Evolutionary conservation across 2,888 invertebrate genomes (phyloP).

Genomic region (Drosophila histrio): DNA sequence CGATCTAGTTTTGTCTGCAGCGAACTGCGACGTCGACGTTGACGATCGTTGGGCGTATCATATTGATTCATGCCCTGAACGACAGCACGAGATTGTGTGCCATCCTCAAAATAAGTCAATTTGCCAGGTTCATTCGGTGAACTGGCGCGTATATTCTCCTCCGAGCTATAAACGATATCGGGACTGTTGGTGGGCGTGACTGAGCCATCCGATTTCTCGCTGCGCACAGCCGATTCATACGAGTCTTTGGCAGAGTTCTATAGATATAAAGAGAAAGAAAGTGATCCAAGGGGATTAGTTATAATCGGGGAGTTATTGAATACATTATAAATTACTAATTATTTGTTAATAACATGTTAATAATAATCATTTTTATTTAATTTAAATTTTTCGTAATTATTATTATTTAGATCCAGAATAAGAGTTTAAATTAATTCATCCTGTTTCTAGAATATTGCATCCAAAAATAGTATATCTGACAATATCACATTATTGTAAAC

Average conservation of each 20-base stretch:
- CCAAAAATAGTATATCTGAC: too few species aligned
- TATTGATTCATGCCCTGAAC: constrained; percentile 71
- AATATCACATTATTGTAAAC: too few species aligned
- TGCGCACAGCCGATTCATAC: constrained; percentile 83
- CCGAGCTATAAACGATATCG: constrained; percentile 78
- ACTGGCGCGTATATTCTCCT: constrained; percentile 81
- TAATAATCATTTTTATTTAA: too few species aligned
- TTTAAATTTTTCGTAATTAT: too few species aligned
- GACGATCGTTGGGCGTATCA: constrained; percentile 81
- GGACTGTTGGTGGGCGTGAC: constrained; percentile 74
- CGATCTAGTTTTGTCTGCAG: constrained; percentile 84
- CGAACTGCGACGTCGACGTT: constrained; percentile 83
- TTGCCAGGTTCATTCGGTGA: constrained; percentile 81
- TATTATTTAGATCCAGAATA: too few species aligned
- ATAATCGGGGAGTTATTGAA: too few species aligned
- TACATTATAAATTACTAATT: too few species aligned
- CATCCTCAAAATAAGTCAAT: constrained; percentile 81
- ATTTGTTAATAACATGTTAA: too few species aligned
- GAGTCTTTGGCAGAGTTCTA: constrained; percentile 82
- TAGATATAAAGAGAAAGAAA: neutral
- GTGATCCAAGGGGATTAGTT: neutral
- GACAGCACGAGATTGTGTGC: constrained; percentile 66
- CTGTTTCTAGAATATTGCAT: too few species aligned
- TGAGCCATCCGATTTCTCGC: constrained; percentile 83
- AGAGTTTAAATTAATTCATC: too few species aligned